Percentiles rank a stretch among this genome's conserved stretches.
Evolutionary conservation across 2,797 vertebrate species (phyloP).

Genomic region (Poeciliopsis gracilis): DNA sequence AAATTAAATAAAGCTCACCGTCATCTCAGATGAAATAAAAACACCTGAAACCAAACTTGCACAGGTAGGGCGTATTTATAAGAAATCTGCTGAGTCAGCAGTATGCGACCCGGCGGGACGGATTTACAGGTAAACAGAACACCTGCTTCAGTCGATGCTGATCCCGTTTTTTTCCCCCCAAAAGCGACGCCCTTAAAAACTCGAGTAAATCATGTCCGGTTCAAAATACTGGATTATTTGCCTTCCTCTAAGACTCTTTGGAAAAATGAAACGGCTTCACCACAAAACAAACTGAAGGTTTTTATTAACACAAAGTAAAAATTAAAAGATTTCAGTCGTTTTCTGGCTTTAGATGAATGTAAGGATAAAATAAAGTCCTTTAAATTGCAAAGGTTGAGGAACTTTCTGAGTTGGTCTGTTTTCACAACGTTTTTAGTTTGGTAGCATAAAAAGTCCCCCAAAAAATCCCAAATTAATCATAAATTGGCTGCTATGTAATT

Average conservation of each 20-base stretch:
- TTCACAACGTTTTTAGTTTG: not conserved
- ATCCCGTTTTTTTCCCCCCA: not conserved
- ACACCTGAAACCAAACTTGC: too few relatives aligned
- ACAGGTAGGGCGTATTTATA: too few relatives aligned
- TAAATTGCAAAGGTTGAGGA: not conserved
- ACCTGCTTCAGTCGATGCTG: not conserved
- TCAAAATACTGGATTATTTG: not conserved
- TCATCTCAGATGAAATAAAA: too few relatives aligned
- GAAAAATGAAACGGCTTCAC: too few relatives aligned
- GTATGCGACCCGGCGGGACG: too few relatives aligned
- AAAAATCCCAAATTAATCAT: not conserved
- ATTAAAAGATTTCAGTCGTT: not conserved
- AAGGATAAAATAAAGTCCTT: not conserved
- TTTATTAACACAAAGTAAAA: not conserved
- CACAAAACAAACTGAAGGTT: not conserved
- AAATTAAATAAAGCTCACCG: too few relatives aligned
- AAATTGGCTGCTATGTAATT: not conserved
- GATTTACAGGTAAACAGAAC: too few relatives aligned
- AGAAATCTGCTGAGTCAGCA: too few relatives aligned
- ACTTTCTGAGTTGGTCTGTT: not conserved
- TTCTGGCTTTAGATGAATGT: not conserved
- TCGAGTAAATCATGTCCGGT: not conserved
- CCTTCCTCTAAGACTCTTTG: too few relatives aligned
- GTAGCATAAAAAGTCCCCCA: not conserved
- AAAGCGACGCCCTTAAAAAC: not conserved